A percentile compares a stretch with the other conserved stretches of the same genome.
These are phyloP conservation scores for Rhynchotus rufescens DNA, from an alignment of 2,797 vertebrate genomes.

Conservation along the genomic window DNA sequence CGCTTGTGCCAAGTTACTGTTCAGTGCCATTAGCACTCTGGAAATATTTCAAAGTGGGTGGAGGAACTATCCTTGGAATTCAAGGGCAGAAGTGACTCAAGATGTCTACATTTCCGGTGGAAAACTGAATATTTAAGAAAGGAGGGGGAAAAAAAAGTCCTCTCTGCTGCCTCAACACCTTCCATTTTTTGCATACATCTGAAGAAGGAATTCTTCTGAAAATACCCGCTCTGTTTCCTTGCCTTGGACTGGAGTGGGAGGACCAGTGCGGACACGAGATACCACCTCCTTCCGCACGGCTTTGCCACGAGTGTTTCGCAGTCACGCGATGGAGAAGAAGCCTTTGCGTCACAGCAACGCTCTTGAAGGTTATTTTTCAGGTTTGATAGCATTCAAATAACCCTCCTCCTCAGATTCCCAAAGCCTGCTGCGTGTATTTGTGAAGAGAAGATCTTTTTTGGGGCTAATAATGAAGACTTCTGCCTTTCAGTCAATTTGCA, in stretches of 20 bases:
- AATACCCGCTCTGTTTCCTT: background rate
- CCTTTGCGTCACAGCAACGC: slow-evolving; percentile 22
- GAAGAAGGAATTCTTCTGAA: background rate
- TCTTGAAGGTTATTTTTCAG: slow-evolving; percentile 68
- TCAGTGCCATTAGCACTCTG: slow-evolving; percentile 20
- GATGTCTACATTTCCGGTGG: background rate
- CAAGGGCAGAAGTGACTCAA: slow-evolving; percentile 57
- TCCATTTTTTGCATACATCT: background rate
- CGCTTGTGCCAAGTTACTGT: background rate
- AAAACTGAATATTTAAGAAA: background rate
- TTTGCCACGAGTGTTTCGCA: background rate
- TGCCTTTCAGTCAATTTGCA: slow-evolving; percentile 45
- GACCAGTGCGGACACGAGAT: background rate
- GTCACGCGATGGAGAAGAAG: background rate
- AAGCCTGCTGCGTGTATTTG: slow-evolving; percentile 48
- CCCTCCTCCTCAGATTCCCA: slow-evolving; percentile 34
- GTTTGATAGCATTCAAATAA: slow-evolving; percentile 24
- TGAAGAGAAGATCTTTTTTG: slow-evolving; percentile 24
- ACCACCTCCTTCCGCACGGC: background rate
- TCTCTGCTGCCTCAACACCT: background rate
- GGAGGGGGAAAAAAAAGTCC: background rate
- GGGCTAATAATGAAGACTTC: slow-evolving; percentile 22
- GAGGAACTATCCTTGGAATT: slow-evolving; percentile 50
- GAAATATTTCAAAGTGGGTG: slow-evolving; percentile 60
- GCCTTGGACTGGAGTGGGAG: background rate